phyloP scores from a whole-genome alignment of 1,140 invertebrate species.

The Diachasma alloeum region DNA sequence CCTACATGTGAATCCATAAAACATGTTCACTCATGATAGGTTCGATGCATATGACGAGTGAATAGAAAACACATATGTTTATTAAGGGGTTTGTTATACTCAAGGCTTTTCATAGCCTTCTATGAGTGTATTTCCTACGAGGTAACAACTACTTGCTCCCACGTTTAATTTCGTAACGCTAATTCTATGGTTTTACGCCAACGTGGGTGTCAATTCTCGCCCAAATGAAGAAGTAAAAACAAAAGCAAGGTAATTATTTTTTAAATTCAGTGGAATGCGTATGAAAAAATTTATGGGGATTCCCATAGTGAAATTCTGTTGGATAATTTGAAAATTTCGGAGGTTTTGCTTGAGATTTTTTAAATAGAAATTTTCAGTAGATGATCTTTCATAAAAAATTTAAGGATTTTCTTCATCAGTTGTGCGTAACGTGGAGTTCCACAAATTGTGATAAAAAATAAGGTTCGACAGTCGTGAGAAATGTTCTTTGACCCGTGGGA shows the following conservation, averaged over 20 bases:
- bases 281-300: no score
- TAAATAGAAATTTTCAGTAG: no score
- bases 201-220: neutral
- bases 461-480: no score
- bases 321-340: no score
- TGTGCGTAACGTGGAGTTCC: no score
- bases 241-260: no score
- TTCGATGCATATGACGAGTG: neutral
- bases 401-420: no score
- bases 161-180: constrained; percentile 19
- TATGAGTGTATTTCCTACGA: neutral
- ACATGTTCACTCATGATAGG: neutral
- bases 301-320: no score
- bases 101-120: neutral
- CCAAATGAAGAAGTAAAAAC: neutral
- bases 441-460: no score
- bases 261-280: neutral
- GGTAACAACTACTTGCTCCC: constrained; percentile 11
- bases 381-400: no score
- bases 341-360: no score
- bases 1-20: neutral
- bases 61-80: neutral
- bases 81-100: neutral
- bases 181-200: neutral
- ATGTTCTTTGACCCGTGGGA: no score